Conservation (phyloP, 2,888 invertebrate genomes). For the Dicroscelio sp. region DNA sequence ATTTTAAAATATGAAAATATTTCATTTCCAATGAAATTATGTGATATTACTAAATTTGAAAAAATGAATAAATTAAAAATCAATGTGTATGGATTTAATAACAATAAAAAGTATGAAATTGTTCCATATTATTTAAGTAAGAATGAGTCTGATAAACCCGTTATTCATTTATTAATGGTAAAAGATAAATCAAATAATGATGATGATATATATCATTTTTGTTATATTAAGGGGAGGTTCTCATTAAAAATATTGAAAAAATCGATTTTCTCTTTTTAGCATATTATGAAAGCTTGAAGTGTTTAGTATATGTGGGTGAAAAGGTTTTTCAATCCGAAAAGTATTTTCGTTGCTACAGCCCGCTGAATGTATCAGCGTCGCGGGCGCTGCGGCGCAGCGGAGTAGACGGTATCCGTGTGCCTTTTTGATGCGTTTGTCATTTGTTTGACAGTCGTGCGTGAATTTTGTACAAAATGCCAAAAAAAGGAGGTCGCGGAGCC, state of each 20-base stretch:
- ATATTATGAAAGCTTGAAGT: background rate
- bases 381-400: background rate
- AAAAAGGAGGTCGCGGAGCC: background rate
- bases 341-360: constrained; percentile 3
- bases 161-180: no score
- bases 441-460: background rate
- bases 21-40: background rate
- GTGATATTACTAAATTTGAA: no score
- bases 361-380: background rate
- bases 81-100: no score
- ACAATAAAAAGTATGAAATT: background rate
- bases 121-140: no score
- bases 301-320: background rate
- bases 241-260: background rate
- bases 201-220: no score
- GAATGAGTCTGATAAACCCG: background rate
- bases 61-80: no score
- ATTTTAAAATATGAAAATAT: background rate
- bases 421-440: background rate
- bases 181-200: no score
- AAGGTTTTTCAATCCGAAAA: background rate
- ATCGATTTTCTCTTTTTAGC: background rate
- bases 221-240: background rate
- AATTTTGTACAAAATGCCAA: background rate
- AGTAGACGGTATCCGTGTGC: no score